Evolutionary conservation across 1,140 invertebrate species (phyloP), one percentile per base, ranked within the genome.

Genomic region (Harlomillsia oculata): DNA sequence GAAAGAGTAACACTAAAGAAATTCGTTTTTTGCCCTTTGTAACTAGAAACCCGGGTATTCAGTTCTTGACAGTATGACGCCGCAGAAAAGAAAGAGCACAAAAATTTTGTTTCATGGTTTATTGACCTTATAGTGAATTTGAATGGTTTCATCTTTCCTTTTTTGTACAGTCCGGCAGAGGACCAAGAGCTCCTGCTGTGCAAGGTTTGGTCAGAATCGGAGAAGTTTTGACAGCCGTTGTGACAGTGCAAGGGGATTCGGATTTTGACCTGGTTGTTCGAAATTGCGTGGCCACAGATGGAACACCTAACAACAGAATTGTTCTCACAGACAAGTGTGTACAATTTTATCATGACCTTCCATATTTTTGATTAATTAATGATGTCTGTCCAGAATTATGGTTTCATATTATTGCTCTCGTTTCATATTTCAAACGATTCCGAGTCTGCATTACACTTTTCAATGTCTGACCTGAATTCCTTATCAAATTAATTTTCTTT

Each of bases 201-300:
- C 81, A 81, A 59, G 86, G 86, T 6, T 72, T 89, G 13, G 82
- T 89, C 0, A 84, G 85, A 69, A 88, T 90, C 55, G 86, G 87
- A 43, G 85, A 89, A 68, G 77, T 77, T 0, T 84, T 89, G 80
- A 89, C 87, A 1, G 71, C 89, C 16, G 86, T 89, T 16, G 81
- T 89, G 2, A 80, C 83, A 1, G 83, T 89, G 1, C 83, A 83
- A 56, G 86, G 85, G 1, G 84, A 85, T 70, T 76, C 84, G 43
- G 83, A 78, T 4, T 88, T 88, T 67, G 85, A 89, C 72, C 76
- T 90, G 26, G 78, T 84, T 66, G 69, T 69, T 20, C 78, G 82
- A 66, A 82, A 87, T 62, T 90, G 87, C 65, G 71, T 82, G 23
- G 86, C 86, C 5, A 77, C 80, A 30, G 85, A 89, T 61, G 70